Base-by-base conservation (phyloP, 2,797 vertebrate species). In the Oryzias sinensis region DNA sequence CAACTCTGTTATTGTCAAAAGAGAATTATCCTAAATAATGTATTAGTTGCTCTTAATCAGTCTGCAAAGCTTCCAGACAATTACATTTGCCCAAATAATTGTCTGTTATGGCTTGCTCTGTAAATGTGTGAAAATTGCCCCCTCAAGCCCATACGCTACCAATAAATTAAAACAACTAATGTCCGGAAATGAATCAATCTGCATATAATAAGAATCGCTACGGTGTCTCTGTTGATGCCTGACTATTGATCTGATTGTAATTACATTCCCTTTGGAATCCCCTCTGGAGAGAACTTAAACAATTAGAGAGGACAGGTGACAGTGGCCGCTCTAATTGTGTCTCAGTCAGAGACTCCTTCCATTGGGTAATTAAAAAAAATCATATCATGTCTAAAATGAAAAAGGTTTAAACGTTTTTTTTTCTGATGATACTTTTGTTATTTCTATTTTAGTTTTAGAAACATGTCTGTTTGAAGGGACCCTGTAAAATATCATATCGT, bases 241-340 rank as follows among this genome's bases (percentile, higher is more conserved):
- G 52, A 65, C 81, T 85, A 90, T 89, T 81, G 87, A 89, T 90
- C 76, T 66, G 37, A 13, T 17, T 14, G 49, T 87, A 90, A 89
- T 89, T 88, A 75, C 78, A 74, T 80, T 83, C 77, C 55, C 68
- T 72, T 74, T 68, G 70, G 57, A 49, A 62, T 69, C 72, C 68
- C 75, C 81, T 80, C 67, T 70, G 79, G 77, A 83, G 69, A 43
- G 69, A 65, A 68, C 74, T 70, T 43, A 14, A 6, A 45, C 84
- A 90, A 85, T 87, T 88, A 84, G 62, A 82, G 64, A 56, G 74
- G 85, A 85, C 86, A 86, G 82, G 86, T 88, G 87, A 89, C 85
- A 72, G 70, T 48, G 72, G 48, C 56, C 40, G 20, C 45, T 17
- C 45, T 47, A 18, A 47, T 14, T 85, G 80, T 80, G 62, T 60